Percentiles rank a stretch among this genome's conserved stretches.
These are phyloP conservation scores for Clitarchus hookeri DNA, from an alignment of 2,888 invertebrate genomes.

Conservation along the genomic window DNA sequence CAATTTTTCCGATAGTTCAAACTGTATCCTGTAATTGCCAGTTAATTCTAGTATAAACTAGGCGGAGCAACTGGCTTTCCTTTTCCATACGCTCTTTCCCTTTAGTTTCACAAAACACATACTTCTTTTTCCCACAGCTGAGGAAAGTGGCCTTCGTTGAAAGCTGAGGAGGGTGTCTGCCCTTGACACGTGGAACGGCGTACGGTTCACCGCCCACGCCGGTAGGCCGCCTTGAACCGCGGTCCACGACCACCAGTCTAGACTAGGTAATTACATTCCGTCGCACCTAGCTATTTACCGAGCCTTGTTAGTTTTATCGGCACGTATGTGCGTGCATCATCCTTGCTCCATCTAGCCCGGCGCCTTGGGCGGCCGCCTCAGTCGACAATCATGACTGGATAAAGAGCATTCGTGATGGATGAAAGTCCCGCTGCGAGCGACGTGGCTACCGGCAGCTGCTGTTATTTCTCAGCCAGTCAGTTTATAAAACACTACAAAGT, in stretches of 20 bases:
- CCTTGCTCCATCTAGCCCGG: background rate
- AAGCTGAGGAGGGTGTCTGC: background rate
- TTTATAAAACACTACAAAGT: no score
- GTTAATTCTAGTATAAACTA: background rate
- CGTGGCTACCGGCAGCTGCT: no score
- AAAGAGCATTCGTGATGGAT: no score
- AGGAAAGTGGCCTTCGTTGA: background rate
- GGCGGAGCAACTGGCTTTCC: background rate
- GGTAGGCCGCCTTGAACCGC: background rate
- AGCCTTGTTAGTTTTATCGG: background rate
- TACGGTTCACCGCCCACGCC: constrained; percentile 7
- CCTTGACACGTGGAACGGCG: background rate
- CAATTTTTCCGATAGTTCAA: no score
- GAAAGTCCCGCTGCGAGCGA: no score
- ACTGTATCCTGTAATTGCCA: no score
- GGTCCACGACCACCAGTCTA: background rate
- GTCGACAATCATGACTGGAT: no score
- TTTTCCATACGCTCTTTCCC: background rate
- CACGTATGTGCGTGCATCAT: no score
- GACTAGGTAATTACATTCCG: background rate
- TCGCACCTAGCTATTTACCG: background rate
- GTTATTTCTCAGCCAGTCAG: no score
- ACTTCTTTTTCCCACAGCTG: background rate
- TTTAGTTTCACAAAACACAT: no score
- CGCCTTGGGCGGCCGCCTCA: background rate